These are phyloP conservation scores for Zaprionus nigranus DNA, from an alignment of 1,140 invertebrate species.

Conservation along the genomic window DNA sequence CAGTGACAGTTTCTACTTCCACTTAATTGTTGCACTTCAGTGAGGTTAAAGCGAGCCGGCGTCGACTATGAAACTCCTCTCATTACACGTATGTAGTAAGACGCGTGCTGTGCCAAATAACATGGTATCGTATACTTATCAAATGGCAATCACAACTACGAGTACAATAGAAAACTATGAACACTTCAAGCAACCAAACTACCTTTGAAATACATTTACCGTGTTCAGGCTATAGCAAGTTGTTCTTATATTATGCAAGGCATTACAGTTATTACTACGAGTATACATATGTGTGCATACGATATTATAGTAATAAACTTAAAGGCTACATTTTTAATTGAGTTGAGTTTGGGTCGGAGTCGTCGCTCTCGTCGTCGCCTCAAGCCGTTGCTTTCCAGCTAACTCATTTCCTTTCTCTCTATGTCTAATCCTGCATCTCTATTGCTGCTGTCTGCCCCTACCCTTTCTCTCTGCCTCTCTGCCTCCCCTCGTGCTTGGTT, in stretches of 20 bases:
- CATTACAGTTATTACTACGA: not conserved
- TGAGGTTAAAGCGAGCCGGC: constrained; percentile 3
- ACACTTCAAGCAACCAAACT: no score
- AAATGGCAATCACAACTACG: no score
- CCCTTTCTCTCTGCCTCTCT: not conserved
- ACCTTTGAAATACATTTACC: no score
- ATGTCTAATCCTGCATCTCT: constrained; percentile 9
- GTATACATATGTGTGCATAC: not conserved
- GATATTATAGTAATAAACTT: not conserved
- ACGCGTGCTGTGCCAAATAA: not conserved
- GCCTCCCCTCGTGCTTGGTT: not conserved
- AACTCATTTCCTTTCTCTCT: constrained; percentile 40
- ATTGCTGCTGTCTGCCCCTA: not conserved
- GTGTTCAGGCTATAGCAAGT: no score
- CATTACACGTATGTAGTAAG: not conserved
- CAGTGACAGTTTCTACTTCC: constrained; percentile 22
- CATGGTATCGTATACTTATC: not conserved
- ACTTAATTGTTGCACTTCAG: not conserved
- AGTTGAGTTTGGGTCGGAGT: not conserved
- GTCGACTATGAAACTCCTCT: not conserved
- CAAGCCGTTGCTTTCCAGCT: constrained; percentile 12
- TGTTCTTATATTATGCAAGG: not conserved
- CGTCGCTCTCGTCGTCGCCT: not conserved
- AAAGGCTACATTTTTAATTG: not conserved
- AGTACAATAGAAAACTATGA: no score